phyloP scores from a whole-genome alignment of 2,797 vertebrate species.

The Helarctos malayanus region DNA sequence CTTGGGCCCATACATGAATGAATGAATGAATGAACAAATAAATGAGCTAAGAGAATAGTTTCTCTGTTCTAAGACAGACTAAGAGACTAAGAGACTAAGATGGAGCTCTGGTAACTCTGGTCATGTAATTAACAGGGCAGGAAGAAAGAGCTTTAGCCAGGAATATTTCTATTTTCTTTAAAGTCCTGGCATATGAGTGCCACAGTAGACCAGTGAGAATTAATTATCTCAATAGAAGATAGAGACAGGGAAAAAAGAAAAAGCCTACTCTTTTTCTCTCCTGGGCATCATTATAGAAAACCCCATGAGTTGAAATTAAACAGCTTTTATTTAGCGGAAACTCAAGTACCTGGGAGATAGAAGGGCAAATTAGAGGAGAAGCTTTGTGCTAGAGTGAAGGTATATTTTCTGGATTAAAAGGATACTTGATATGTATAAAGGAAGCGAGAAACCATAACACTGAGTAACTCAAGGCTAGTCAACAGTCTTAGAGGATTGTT shows the following conservation, averaged over 20 bases:
- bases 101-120: not conserved
- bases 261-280: not conserved
- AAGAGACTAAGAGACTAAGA: not conserved
- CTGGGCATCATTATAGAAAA: not conserved
- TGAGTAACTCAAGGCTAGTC: not conserved
- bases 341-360: not conserved
- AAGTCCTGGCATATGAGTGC: not conserved
- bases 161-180: not conserved
- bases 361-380: not conserved
- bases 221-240: not conserved
- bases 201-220: not conserved
- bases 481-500: not conserved
- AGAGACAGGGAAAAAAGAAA: not conserved
- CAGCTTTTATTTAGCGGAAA: not conserved
- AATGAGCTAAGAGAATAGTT: not conserved
- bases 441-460: not conserved
- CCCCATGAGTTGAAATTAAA: not conserved
- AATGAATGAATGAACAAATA: not conserved
- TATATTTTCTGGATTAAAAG: not conserved
- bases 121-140: not conserved
- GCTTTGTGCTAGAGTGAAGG: not conserved
- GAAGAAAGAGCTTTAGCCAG: not conserved
- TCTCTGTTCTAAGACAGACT: not conserved
- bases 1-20: not conserved
- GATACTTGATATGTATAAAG: not conserved